Evolutionary conservation across 2,888 invertebrate genomes (phyloP), one percentile per base, ranked within the genome.

Genomic region (Amorpha juglandis): DNA sequence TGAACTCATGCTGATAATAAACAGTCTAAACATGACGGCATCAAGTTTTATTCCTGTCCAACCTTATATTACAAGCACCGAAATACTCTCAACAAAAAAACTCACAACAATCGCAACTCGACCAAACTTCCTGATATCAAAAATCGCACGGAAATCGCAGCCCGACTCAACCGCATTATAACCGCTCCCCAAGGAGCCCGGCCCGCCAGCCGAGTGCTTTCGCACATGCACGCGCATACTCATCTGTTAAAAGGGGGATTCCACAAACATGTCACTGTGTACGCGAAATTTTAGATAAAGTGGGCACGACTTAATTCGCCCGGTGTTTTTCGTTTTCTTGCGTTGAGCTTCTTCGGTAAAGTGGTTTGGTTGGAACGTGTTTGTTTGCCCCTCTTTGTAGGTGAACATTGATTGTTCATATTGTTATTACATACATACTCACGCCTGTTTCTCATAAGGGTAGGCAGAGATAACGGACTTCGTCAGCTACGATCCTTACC

Each of bases 121-220:
- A 3, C 16, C 35, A 6, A 16, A 1, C 27, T 16, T 48, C 9
- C 3, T 9, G 9, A 45, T 45, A 14, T 11, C 42, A 11, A 14
- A 45, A 45, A 45, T 38, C 38, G 38, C 38, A 9, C 9, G 0
- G 7, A 1, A 38, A 35, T 53, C 33, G 14, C 33, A 53, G 33
- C 52, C n/a, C 33, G 1, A 7, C 33, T n/a, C 45, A 14, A 2
- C 45, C 14, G 1, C 45, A 0, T 6, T 53, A 21, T 52, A 16
- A 12, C 58, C 38, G 42, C 9, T 53, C 42, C 42, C 58, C 19
- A 42, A 58, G 42, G 58, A 45, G 19, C 58, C 58, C 21, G 8
- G 52, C 14, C 69, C 74, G 74, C 74, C 72, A 71, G 75, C 72
- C 8, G 71, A 77, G 74, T 71, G 75, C 66, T 52, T 69, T 68